Conservation (phyloP, 2,888 invertebrate species). For the Drosophila nigricruria region DNA sequence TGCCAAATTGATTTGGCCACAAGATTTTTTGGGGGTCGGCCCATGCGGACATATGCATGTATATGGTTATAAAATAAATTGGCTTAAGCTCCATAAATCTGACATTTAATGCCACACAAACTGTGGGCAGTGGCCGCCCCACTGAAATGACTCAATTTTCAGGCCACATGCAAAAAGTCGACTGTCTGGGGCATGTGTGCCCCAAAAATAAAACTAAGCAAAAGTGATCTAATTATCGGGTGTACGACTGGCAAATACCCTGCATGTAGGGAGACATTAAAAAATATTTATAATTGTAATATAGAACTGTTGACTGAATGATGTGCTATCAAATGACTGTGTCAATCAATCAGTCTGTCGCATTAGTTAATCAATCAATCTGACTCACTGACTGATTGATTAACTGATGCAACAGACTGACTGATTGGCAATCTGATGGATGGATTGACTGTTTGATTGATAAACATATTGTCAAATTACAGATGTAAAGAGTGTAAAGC, state of each 20-base stretch:
- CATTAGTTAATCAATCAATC: too few species aligned
- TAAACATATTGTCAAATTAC: too few species aligned
- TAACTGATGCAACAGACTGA: neutral
- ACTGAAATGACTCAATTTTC: conserved; percentile 77
- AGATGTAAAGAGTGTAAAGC: too few species aligned
- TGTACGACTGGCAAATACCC: conserved; percentile 6
- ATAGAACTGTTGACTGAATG: neutral
- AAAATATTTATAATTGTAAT: neutral
- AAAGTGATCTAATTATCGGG: neutral
- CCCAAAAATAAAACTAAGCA: conserved; percentile 18
- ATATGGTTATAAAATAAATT: conserved; percentile 54
- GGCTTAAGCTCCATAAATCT: conserved; percentile 72
- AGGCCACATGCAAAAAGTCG: conserved; percentile 54
- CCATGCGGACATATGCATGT: neutral
- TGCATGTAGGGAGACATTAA: neutral
- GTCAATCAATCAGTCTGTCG: too few species aligned
- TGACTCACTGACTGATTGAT: neutral
- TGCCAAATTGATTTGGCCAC: conserved; percentile 70
- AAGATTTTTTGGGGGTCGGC: conserved; percentile 38
- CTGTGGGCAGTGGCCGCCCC: conserved; percentile 49
- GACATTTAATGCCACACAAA: conserved; percentile 78
- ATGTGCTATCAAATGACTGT: neutral
- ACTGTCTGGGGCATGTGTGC: conserved; percentile 40
- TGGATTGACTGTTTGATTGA: too few species aligned
- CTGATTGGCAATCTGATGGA: too few species aligned